phyloP scores from a whole-genome alignment of 64 coral and sea anemone genomes.

The Montipora cactus region DNA sequence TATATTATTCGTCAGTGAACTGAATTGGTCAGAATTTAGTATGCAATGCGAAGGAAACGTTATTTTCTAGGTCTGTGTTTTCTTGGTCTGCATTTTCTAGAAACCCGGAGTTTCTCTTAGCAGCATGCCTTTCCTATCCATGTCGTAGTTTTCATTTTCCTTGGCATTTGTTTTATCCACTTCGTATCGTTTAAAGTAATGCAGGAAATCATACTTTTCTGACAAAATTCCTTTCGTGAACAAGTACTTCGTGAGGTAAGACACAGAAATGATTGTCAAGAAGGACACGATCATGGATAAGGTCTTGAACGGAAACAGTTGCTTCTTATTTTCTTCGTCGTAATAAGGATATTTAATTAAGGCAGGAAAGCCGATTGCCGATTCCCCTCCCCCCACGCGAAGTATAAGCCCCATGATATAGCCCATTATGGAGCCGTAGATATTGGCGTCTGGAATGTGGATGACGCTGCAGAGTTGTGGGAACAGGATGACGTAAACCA shows the following conservation, averaged over 20 bases:
- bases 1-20: too few species aligned
- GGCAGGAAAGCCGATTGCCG: slow-evolving; percentile 58
- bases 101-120: too few species aligned
- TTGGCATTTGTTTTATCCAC: not conserved
- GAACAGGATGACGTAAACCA: slow-evolving; percentile 90
- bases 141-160: not conserved
- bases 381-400: slow-evolving; percentile 80
- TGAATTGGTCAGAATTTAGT: too few species aligned
- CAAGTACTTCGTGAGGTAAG: slow-evolving; percentile 61
- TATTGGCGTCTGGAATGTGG: slow-evolving; percentile 76
- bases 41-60: too few species aligned
- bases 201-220: slow-evolving; percentile 60
- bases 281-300: slow-evolving; percentile 79
- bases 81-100: too few species aligned
- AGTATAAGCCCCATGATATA: slow-evolving; percentile 80
- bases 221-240: slow-evolving; percentile 69
- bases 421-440: slow-evolving; percentile 89
- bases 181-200: slow-evolving; percentile 49
- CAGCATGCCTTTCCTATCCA: not conserved
- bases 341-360: slow-evolving; percentile 92
- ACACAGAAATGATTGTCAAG: slow-evolving; percentile 60
- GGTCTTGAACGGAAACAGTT: slow-evolving; percentile 85
- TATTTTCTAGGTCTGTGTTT: too few species aligned
- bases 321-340: slow-evolving; percentile 54
- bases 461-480: slow-evolving; percentile 90